A percentile compares a stretch with the other conserved stretches of the same genome.
phyloP scores from a whole-genome alignment of 2,888 invertebrate genomes.

The Dynastes maya region DNA sequence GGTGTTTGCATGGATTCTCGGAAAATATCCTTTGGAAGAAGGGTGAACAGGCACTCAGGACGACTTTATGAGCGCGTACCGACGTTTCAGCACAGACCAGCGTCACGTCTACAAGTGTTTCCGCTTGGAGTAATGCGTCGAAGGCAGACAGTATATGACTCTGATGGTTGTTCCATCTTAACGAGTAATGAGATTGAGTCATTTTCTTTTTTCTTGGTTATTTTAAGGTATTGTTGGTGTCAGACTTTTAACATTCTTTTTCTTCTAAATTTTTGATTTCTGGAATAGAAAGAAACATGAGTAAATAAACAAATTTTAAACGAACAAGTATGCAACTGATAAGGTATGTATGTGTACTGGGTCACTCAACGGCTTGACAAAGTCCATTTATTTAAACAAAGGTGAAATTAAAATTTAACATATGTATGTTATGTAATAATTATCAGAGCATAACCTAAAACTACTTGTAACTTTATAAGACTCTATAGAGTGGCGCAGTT shows the following conservation, averaged over 20 bases:
- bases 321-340: background rate
- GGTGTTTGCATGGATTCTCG: conserved; percentile 94
- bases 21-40: conserved; percentile 91
- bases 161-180: conserved; percentile 96
- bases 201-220: conserved; percentile 56
- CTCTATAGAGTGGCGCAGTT: too few relatives aligned
- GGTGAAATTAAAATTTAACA: too few relatives aligned
- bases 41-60: conserved; percentile 90
- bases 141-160: conserved; percentile 90
- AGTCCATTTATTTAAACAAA: too few relatives aligned
- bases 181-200: conserved; percentile 87
- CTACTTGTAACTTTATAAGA: too few relatives aligned
- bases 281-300: conserved; percentile 59
- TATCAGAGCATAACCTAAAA: too few relatives aligned
- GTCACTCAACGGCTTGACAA: too few relatives aligned
- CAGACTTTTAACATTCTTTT: conserved; percentile 62
- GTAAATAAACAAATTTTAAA: too few relatives aligned
- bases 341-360: too few relatives aligned
- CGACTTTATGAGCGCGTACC: conserved; percentile 92
- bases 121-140: conserved; percentile 89
- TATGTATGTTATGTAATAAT: too few relatives aligned
- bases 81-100: conserved; percentile 90
- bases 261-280: conserved; percentile 66
- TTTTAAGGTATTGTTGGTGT: conserved; percentile 58
- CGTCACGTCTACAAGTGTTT: conserved; percentile 91